A percentile compares a stretch with the other conserved stretches of the same genome.
Evolutionary conservation across 2,888 invertebrate genomes (phyloP).

Genomic region (Acronicta aceris): DNA sequence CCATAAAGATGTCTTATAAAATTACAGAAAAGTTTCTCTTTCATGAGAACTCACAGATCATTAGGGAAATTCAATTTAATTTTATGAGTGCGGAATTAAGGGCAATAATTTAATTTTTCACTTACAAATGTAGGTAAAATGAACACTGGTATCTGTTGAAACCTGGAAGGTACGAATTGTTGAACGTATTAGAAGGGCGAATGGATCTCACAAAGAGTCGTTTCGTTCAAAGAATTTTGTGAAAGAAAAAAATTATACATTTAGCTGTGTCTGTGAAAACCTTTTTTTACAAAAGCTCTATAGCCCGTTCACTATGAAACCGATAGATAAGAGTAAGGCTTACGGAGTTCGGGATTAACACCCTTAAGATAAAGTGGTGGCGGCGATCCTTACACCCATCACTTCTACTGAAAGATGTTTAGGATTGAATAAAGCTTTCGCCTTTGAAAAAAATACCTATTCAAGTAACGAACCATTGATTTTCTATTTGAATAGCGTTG

Average conservation of each 20-base stretch:
- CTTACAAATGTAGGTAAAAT: constrained; percentile 10
- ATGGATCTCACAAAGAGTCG: constrained; percentile 21
- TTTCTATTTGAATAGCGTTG: constrained; percentile 56
- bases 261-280: constrained; percentile 46
- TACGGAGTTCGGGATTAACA: constrained; percentile 66
- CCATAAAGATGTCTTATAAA: background rate
- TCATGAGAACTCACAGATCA: background rate
- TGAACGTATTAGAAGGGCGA: constrained; percentile 22
- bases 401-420: constrained; percentile 62
- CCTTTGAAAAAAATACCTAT: constrained; percentile 61
- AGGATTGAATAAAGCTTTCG: constrained; percentile 61
- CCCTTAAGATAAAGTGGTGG: constrained; percentile 66
- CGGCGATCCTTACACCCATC: constrained; percentile 60
- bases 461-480: constrained; percentile 59
- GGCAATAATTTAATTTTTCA: constrained; percentile 15
- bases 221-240: constrained; percentile 37
- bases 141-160: constrained; percentile 1
- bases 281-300: constrained; percentile 44
- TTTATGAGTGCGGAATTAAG: constrained; percentile 23
- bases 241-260: constrained; percentile 41
- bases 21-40: constrained; percentile 6
- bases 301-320: constrained; percentile 48
- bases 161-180: constrained; percentile 19
- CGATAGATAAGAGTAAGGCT: constrained; percentile 60
- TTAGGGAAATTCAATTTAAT: constrained; percentile 5